Conservation (phyloP, 2,113 vertebrate genomes). For the Paramisgurnus dabryanus region DNA sequence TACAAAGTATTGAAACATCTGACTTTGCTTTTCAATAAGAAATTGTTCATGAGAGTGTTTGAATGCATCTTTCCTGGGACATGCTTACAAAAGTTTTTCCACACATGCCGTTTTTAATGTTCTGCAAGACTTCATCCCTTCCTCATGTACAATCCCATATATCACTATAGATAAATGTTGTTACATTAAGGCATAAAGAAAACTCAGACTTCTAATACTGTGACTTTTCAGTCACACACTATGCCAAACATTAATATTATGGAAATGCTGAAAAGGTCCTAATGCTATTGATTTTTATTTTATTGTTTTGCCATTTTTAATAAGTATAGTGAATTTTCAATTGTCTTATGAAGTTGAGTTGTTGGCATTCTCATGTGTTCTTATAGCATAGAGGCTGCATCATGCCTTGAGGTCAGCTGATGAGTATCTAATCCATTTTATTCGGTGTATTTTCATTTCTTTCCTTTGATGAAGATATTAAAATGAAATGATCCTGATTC, state of each 20-base stretch:
- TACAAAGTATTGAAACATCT: background rate
- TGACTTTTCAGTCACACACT: background rate
- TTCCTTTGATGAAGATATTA: constrained; percentile 48
- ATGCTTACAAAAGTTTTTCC: background rate
- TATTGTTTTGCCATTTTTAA: background rate
- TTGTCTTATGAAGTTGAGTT: background rate
- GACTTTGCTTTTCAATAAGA: background rate
- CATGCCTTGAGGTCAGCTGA: constrained; percentile 4
- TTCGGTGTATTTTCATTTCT: constrained; percentile 44
- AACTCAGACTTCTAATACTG: constrained; percentile 18
- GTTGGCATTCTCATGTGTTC: background rate
- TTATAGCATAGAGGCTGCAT: constrained; percentile 8
- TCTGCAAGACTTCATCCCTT: background rate
- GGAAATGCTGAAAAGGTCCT: background rate
- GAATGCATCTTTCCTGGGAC: background rate
- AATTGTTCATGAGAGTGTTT: constrained; percentile 14
- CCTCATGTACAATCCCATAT: constrained; percentile 7
- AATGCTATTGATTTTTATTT: background rate
- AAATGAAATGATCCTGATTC: background rate
- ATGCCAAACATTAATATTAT: constrained; percentile 18
- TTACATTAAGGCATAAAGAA: background rate
- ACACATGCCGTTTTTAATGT: constrained; percentile 5
- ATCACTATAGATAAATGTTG: background rate
- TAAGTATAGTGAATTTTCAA: constrained; percentile 16
- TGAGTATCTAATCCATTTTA: constrained; percentile 26